Conservation (phyloP, 2,888 invertebrate species). For the Gonocerus acuteangulatus region DNA sequence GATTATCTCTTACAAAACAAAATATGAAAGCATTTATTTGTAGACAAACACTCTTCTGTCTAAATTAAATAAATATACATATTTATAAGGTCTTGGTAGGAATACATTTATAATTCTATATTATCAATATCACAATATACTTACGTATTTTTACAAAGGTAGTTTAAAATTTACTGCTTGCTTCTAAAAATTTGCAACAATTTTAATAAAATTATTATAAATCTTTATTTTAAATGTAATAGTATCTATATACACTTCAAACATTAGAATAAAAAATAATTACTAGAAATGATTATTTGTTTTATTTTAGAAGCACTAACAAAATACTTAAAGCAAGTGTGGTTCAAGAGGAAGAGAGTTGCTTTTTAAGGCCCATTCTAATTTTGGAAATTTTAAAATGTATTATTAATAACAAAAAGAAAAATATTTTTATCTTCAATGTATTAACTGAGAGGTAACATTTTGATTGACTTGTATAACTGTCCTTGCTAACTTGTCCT, state of each 20-base stretch:
- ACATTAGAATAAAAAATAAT: too few relatives aligned
- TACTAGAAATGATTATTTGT: too few relatives aligned
- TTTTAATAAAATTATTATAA: too few relatives aligned
- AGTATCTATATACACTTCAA: too few relatives aligned
- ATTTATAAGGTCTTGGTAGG: slow-evolving; percentile 6
- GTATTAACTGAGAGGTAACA: neutral
- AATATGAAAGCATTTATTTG: neutral
- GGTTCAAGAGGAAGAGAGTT: too few relatives aligned
- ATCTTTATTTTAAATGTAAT: too few relatives aligned
- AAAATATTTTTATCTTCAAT: neutral
- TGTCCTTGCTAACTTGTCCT: slow-evolving; percentile 36
- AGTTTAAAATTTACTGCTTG: too few relatives aligned
- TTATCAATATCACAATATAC: slow-evolving; percentile 19
- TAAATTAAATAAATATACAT: slow-evolving; percentile 13
- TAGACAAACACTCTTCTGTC: neutral
- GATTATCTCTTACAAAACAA: slow-evolving; percentile 2
- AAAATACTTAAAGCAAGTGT: too few relatives aligned
- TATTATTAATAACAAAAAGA: neutral
- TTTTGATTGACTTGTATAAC: neutral
- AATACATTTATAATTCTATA: slow-evolving; percentile 4
- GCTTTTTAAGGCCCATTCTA: too few relatives aligned
- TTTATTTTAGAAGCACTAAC: too few relatives aligned
- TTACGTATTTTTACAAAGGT: neutral
- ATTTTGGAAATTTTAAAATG: neutral
- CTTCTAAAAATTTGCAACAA: too few relatives aligned